Evolutionary conservation across 2,888 invertebrate species (phyloP).

Genomic region (Sarcophaga carnaria): DNA sequence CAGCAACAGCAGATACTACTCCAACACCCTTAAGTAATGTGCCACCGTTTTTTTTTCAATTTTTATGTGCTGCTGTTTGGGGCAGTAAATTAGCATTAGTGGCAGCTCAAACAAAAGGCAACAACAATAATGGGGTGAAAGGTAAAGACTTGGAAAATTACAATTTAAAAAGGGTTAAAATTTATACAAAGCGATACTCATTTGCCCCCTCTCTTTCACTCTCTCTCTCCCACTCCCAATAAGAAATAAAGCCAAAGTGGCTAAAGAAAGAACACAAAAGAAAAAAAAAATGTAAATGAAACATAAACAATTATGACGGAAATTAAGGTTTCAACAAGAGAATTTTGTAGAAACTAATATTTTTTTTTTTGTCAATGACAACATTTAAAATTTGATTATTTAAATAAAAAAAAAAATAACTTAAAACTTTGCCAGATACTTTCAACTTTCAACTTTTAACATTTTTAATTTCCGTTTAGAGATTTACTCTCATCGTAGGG

Average conservation of each 20-base stretch:
- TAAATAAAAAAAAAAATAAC: too few relatives aligned
- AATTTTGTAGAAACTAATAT: neutral
- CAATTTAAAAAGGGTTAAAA: conserved; percentile 47
- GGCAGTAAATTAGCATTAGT: conserved; percentile 51
- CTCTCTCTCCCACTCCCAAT: neutral
- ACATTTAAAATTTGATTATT: too few relatives aligned
- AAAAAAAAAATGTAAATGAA: conserved; percentile 25
- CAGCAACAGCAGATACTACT: conserved; percentile 5
- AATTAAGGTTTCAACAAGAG: neutral
- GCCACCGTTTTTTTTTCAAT: neutral
- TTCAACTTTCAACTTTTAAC: neutral
- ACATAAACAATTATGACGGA: conserved; percentile 5
- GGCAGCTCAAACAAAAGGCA: conserved; percentile 18
- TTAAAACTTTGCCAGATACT: neutral
- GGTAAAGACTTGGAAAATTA: conserved; percentile 50
- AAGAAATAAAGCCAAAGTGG: neutral
- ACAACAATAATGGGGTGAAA: conserved; percentile 33
- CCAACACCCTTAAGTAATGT: neutral
- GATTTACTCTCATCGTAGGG: too few relatives aligned
- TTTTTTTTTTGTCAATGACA: too few relatives aligned
- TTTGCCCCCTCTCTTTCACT: neutral
- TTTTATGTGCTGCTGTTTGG: neutral
- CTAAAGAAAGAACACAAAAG: neutral
- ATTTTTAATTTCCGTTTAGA: neutral
- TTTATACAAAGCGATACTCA: neutral